Conservation (phyloP, 2,113 vertebrate species). For the Chinchilla lanigera region DNA sequence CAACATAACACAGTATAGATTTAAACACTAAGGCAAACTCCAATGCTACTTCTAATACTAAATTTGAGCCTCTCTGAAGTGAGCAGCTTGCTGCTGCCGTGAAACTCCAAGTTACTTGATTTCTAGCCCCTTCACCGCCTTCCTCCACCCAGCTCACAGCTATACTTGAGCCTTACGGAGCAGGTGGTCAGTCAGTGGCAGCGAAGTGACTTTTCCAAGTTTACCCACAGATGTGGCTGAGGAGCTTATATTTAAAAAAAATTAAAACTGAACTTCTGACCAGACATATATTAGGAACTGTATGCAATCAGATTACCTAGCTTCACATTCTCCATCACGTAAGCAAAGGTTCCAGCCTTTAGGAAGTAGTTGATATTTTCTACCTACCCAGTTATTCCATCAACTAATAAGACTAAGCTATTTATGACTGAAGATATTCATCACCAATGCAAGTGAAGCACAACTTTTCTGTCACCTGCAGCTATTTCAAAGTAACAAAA, state of each 20-base stretch:
- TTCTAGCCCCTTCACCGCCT: too few relatives aligned
- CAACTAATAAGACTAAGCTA: not conserved
- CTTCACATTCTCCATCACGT: constrained; percentile 21
- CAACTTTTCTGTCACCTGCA: not conserved
- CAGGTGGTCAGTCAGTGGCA: not conserved
- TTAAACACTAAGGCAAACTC: constrained; percentile 27
- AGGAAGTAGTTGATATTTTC: not conserved
- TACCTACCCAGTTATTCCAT: not conserved
- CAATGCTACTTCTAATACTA: not conserved
- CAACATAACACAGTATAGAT: not conserved
- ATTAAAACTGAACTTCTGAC: constrained; percentile 23
- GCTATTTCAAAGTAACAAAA: constrained; percentile 42
- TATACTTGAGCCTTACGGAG: not conserved
- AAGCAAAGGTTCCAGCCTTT: not conserved
- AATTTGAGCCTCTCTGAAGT: not conserved
- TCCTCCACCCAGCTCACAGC: not conserved
- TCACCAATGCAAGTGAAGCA: not conserved
- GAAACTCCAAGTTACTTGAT: not conserved
- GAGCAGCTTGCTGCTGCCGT: not conserved
- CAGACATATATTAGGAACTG: not conserved
- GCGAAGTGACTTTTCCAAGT: not conserved
- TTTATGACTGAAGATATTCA: not conserved
- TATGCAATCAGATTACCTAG: not conserved
- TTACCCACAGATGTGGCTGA: not conserved
- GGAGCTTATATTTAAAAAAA: not conserved